Evolutionary conservation across 2,113 vertebrate species (phyloP).

Genomic region (Tyrannus savana): DNA sequence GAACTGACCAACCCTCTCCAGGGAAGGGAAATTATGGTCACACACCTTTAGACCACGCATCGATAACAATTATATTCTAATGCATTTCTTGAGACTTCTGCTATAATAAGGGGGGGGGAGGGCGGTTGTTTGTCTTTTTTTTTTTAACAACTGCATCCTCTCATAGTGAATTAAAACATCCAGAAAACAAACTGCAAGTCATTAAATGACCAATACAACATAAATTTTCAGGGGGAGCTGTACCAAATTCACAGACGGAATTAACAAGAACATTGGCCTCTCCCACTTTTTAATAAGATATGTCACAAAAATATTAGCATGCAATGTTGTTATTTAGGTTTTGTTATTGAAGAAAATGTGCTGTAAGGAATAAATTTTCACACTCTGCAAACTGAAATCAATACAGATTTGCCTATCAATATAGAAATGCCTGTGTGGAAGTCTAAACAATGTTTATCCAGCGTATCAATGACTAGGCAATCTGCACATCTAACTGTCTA

Average conservation of each 20-base stretch:
- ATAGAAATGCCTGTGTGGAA: neutral
- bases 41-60: constrained; percentile 36
- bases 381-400: neutral
- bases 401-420: neutral
- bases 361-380: neutral
- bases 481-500: neutral
- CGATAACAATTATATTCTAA: constrained; percentile 48
- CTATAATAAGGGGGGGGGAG: neutral
- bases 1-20: constrained; percentile 37
- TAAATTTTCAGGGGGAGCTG: neutral
- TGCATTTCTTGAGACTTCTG: neutral
- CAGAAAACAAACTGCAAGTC: neutral
- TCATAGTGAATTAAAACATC: neutral
- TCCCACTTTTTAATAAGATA: neutral
- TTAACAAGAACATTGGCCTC: neutral
- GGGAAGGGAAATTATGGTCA: constrained; percentile 43
- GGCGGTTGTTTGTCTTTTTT: neutral
- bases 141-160: neutral
- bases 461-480: neutral
- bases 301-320: neutral
- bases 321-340: neutral
- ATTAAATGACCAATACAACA: neutral
- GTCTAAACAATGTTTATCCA: neutral
- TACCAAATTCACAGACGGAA: neutral
- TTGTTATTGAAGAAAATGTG: neutral